These are phyloP conservation scores for Aphis gossypii DNA, from an alignment of 1,140 invertebrate species.

Conservation along the genomic window DNA sequence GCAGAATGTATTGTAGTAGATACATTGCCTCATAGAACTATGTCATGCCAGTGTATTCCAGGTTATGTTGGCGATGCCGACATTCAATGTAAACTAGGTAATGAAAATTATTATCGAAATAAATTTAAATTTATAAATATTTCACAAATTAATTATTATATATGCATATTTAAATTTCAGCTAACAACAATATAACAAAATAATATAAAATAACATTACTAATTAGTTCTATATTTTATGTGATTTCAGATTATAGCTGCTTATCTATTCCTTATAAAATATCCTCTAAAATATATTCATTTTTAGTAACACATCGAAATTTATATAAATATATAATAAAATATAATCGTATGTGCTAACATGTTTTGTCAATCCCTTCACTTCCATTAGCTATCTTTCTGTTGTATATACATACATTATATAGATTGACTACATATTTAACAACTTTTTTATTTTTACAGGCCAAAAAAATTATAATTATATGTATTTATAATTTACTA, in stretches of 20 bases:
- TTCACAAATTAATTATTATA: not conserved
- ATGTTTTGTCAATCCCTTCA: conserved; percentile 51
- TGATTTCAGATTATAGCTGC: conserved; percentile 58
- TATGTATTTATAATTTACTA: not conserved
- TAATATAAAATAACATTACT: not conserved
- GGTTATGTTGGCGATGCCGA: conserved; percentile 85
- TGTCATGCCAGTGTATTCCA: conserved; percentile 83
- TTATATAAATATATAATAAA: not conserved
- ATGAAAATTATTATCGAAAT: not conserved
- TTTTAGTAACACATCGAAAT: conserved; percentile 41
- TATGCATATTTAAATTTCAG: not conserved
- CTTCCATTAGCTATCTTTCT: conserved; percentile 51
- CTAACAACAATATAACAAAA: not conserved
- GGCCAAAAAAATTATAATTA: not conserved
- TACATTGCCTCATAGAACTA: conserved; percentile 83
- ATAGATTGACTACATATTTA: conserved; percentile 48
- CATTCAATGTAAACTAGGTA: conserved; percentile 80
- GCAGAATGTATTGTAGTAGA: conserved; percentile 83
- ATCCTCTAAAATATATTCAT: conserved; percentile 20
- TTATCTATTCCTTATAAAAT: conserved; percentile 51
- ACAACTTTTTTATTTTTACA: not conserved
- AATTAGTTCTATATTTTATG: conserved; percentile 33
- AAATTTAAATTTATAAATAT: not conserved
- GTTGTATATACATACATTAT: conserved; percentile 39
- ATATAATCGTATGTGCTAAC: not conserved